Percentiles rank a stretch among this genome's conserved stretches.
These are phyloP conservation scores for Notiomystis cincta DNA, from an alignment of 2,113 vertebrate species.

Conservation along the genomic window DNA sequence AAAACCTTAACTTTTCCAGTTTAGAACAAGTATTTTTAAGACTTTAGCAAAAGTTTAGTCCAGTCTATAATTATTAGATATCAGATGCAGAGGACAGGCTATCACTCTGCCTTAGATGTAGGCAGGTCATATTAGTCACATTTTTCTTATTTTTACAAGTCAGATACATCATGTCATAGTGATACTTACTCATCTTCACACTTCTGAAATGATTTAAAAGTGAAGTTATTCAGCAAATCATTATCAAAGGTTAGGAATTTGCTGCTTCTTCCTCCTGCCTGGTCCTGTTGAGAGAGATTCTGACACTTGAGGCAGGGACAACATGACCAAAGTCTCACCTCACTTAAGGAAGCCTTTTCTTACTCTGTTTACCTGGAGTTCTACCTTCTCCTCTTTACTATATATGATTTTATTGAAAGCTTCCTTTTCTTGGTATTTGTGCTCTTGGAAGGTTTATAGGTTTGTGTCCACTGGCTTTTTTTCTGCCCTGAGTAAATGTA, in stretches of 20 bases:
- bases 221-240: not conserved
- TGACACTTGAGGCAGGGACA: not conserved
- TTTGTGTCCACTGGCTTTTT: not conserved
- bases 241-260: not conserved
- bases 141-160: not conserved
- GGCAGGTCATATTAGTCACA: not conserved
- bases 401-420: not conserved
- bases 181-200: not conserved
- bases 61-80: not conserved
- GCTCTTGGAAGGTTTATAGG: not conserved
- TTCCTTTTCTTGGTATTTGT: not conserved
- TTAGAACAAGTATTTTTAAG: not conserved
- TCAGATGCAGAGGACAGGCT: not conserved
- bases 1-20: not conserved
- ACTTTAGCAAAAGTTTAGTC: not conserved
- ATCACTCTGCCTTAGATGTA: not conserved
- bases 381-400: not conserved
- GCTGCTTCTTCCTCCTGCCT: not conserved
- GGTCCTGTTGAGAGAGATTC: not conserved
- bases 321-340: not conserved
- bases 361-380: not conserved
- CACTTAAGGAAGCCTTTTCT: not conserved
- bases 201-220: not conserved
- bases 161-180: not conserved
- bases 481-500: not conserved